A percentile compares a stretch with the other conserved stretches of the same genome.
phyloP scores from a whole-genome alignment of 2,113 vertebrate species.

The Sterrhoptilus dennistouni region DNA sequence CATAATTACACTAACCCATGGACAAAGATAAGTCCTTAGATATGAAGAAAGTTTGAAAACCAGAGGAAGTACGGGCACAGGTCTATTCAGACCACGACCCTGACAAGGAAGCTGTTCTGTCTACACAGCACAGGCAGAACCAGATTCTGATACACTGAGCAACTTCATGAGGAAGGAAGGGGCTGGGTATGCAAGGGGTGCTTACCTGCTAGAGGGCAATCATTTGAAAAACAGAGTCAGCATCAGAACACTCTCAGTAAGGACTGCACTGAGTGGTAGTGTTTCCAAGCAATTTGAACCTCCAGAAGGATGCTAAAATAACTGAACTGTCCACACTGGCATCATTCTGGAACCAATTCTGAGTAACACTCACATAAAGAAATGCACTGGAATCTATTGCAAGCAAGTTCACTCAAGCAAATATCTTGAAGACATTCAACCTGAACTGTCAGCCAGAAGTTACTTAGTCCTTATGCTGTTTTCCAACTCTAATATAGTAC shows the following conservation, averaged over 20 bases:
- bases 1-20: not conserved
- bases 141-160: not conserved
- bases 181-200: not conserved
- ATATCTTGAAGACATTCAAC: not conserved
- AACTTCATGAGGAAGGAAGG: not conserved
- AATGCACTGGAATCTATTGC: not conserved
- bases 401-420: not conserved
- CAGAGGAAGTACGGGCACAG: not conserved
- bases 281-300: not conserved
- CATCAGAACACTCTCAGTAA: not conserved
- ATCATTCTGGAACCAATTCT: not conserved
- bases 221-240: not conserved
- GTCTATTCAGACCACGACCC: not conserved
- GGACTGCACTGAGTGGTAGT: accelerated
- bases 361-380: not conserved
- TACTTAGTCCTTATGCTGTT: not conserved
- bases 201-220: not conserved
- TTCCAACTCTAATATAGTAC: not conserved
- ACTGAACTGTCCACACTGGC: not conserved
- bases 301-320: not conserved
- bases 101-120: not conserved
- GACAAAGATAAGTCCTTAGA: not conserved
- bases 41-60: not conserved
- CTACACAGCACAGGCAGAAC: not conserved
- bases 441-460: not conserved